A percentile compares a stretch with the other conserved stretches of the same genome.
These are phyloP conservation scores for Aphodius granarius DNA, from an alignment of 2,888 invertebrate species.

Conservation along the genomic window DNA sequence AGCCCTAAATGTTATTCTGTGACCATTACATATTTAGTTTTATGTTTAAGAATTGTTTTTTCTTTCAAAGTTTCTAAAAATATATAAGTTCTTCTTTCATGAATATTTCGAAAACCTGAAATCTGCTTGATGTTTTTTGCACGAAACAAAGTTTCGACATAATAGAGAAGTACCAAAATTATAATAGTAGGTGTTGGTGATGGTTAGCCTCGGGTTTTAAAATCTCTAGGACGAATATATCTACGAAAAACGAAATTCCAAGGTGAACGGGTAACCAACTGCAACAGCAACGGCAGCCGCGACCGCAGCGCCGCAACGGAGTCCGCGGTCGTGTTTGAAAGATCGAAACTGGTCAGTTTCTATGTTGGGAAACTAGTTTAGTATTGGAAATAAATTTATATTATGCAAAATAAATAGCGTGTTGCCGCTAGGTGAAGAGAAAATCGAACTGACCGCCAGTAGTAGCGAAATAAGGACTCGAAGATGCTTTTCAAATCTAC, in stretches of 20 bases:
- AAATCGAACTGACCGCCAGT: not conserved
- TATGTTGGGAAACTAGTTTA: not conserved
- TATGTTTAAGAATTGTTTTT: no score
- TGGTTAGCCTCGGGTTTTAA: not conserved
- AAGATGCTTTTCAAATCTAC: not conserved
- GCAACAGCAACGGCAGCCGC: not conserved
- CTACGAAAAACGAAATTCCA: not conserved
- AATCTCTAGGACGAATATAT: not conserved
- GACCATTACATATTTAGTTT: no score
- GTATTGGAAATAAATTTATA: not conserved
- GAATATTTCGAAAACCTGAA: no score
- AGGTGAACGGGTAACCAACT: not conserved
- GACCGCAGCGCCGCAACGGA: not conserved
- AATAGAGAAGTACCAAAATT: not conserved
- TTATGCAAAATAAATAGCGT: not conserved
- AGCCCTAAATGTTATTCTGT: no score
- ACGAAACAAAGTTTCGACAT: not conserved
- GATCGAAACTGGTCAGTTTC: not conserved
- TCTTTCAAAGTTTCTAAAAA: no score
- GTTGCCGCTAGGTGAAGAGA: not conserved
- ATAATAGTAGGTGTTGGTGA: not conserved
- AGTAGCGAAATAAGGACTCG: not conserved
- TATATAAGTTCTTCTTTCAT: no score
- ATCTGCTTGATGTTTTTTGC: no score
- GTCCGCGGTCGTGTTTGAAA: not conserved